These are phyloP conservation scores for Athalia cordata DNA, from an alignment of 2,888 invertebrate genomes.

Conservation along the genomic window DNA sequence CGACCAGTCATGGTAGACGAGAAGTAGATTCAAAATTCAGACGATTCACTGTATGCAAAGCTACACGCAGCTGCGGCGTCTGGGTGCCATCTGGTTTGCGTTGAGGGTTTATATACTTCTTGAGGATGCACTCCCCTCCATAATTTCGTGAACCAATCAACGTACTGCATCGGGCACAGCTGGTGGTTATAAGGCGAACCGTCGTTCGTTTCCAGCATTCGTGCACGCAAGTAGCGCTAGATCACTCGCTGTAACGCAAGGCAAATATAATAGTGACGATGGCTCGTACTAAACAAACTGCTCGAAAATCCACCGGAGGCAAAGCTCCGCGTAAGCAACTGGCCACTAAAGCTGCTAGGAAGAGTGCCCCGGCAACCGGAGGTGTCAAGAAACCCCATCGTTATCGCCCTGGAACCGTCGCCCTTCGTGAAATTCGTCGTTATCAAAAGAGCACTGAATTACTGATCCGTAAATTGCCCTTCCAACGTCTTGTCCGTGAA, in stretches of 20 bases:
- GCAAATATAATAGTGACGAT: slow-evolving; percentile 67
- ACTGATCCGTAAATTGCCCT: slow-evolving; percentile 82
- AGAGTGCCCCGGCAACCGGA: slow-evolving; percentile 82
- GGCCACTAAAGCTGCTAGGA: slow-evolving; percentile 82
- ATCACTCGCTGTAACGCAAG: neutral
- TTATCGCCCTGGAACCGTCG: slow-evolving; percentile 82
- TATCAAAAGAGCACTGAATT: slow-evolving; percentile 86
- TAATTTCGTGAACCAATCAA: neutral
- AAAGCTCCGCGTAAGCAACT: slow-evolving; percentile 84
- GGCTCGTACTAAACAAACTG: slow-evolving; percentile 86
- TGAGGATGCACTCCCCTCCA: neutral
- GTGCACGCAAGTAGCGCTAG: neutral
- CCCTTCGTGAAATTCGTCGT: slow-evolving; percentile 82
- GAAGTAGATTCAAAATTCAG: no score
- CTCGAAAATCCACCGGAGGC: slow-evolving; percentile 83
- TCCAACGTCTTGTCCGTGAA: slow-evolving; percentile 84
- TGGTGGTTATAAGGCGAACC: slow-evolving; percentile 11
- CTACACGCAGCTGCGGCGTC: neutral
- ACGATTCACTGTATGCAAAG: no score
- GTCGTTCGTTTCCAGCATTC: neutral
- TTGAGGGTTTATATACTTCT: neutral
- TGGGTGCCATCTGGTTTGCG: no score
- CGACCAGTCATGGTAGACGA: slow-evolving; percentile 79
- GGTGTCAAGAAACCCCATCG: slow-evolving; percentile 85
- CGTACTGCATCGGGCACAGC: neutral